Evolutionary conservation across 2,888 invertebrate species (phyloP).

Genomic region (Alentia gelatinosa): DNA sequence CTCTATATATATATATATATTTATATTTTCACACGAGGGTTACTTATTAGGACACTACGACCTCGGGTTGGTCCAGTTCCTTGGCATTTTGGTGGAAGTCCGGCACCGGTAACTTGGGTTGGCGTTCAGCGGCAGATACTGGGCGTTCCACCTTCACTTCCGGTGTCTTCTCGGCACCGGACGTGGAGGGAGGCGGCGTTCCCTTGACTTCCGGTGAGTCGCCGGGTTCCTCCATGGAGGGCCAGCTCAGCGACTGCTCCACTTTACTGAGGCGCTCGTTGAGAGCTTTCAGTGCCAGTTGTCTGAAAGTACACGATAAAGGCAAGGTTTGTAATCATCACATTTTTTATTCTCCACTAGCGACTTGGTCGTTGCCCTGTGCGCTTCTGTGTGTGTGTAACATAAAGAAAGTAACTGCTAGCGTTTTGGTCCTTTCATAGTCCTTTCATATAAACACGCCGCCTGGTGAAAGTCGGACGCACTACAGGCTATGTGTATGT

Average conservation of each 20-base stretch:
- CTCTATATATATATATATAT: not conserved
- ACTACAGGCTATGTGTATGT: too few relatives aligned
- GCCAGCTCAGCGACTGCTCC: constrained; percentile 74
- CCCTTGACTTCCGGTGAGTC: not conserved
- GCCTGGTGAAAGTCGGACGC: too few relatives aligned
- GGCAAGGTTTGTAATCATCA: too few relatives aligned
- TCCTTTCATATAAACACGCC: too few relatives aligned
- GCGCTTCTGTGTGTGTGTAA: too few relatives aligned
- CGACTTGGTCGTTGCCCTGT: too few relatives aligned
- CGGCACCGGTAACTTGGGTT: constrained; percentile 64
- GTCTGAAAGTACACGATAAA: constrained; percentile 89
- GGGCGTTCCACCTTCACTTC: constrained; percentile 42
- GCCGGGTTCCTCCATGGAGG: constrained; percentile 74
- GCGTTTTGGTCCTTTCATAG: too few relatives aligned
- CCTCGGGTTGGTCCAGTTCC: constrained; percentile 19
- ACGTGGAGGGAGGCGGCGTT: not conserved
- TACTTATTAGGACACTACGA: not conserved
- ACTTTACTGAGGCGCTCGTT: constrained; percentile 88
- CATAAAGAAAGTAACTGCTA: too few relatives aligned
- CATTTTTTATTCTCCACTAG: too few relatives aligned
- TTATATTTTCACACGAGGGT: not conserved
- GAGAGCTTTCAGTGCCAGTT: constrained; percentile 96
- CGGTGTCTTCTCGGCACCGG: not conserved
- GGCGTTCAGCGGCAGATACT: not conserved
- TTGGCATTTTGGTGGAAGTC: constrained; percentile 64